phyloP scores from a whole-genome alignment of 2,888 invertebrate species.

The Euphydryas editha region DNA sequence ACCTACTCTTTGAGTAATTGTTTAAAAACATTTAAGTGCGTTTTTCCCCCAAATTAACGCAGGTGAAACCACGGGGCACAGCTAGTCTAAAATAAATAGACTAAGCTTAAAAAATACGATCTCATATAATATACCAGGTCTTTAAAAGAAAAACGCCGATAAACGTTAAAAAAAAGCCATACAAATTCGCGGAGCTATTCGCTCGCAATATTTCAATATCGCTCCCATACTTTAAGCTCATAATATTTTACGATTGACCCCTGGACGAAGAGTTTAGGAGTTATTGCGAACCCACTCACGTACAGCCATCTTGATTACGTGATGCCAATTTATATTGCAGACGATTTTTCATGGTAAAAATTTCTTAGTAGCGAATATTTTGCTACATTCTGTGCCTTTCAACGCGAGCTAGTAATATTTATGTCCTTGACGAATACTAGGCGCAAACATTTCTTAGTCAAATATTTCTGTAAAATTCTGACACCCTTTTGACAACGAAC shows the following conservation, averaged over 20 bases:
- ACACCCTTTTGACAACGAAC: no score
- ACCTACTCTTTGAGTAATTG: no score
- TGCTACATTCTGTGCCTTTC: not conserved
- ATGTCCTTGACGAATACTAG: not conserved
- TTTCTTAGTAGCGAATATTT: not conserved
- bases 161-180: conserved; percentile 24
- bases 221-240: conserved; percentile 44
- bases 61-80: no score
- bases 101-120: not conserved
- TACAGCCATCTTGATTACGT: conserved; percentile 45
- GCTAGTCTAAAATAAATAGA: no score
- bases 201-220: conserved; percentile 45
- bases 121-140: not conserved
- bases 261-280: conserved; percentile 36
- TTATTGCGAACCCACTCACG: conserved; percentile 40
- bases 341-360: conserved; percentile 23
- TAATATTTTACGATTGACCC: conserved; percentile 51
- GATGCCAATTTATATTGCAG: conserved; percentile 37
- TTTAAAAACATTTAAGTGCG: no score
- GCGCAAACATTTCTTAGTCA: not conserved
- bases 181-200: conserved; percentile 23
- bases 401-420: not conserved
- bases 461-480: no score
- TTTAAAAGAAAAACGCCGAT: conserved; percentile 13
- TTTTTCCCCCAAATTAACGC: no score